phyloP scores from a whole-genome alignment of 2,888 invertebrate species.

The Alviniconcha strummeri region DNA sequence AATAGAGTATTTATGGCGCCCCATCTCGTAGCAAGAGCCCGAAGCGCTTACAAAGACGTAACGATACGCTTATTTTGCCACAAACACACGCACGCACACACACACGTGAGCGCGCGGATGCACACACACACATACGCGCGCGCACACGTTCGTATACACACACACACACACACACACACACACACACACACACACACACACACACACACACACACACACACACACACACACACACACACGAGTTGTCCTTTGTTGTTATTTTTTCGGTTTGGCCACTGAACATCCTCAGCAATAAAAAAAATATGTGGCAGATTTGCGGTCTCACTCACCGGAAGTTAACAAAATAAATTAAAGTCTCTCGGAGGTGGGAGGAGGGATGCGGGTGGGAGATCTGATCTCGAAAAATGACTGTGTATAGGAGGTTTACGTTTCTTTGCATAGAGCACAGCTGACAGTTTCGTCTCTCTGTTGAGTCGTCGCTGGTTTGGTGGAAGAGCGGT shows the following conservation, averaged over 20 bases:
- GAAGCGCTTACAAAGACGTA: no score
- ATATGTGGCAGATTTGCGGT: not conserved
- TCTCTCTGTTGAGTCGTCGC: no score
- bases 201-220: constrained; percentile 1
- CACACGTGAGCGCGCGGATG: not conserved
- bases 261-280: no score
- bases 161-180: not conserved
- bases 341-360: not conserved
- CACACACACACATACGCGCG: not conserved
- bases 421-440: no score
- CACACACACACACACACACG: not conserved
- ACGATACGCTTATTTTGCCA: not conserved
- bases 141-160: not conserved
- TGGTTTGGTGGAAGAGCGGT: no score
- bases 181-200: not conserved
- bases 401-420: no score
- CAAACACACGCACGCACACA: not conserved
- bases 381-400: no score
- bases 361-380: no score
- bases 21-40: no score
- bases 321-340: no score
- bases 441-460: no score
- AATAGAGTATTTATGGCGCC: no score
- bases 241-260: not conserved
- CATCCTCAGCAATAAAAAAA: not conserved